Base-by-base conservation (phyloP, 2,113 vertebrate genomes). In the Corythornis cristatus region DNA sequence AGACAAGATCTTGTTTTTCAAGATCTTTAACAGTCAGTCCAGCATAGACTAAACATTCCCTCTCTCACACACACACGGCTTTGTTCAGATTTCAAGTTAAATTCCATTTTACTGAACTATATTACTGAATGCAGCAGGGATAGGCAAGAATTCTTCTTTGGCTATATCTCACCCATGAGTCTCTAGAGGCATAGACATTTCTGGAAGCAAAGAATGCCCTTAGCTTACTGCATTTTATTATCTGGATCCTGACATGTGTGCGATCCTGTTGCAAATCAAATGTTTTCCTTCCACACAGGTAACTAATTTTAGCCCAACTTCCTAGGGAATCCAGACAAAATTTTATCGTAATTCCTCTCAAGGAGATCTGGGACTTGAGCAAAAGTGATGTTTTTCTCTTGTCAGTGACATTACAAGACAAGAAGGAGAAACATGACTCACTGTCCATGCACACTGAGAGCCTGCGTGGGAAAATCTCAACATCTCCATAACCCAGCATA, bases 21-120 rank as follows among this genome's bases (percentile, higher is more conserved):
- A 13, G 2, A 75, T 45, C 61, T 77, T 81, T 90, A 50, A 73
- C 28, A 46, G 62, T 9, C 54, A 90, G 28, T 58, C 28, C 31
- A 66, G 68, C 37, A 74, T 0, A 76, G 54, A 89, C 45, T 82
- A 92, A 93, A 82, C 31, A 76, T 65, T 89, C 22, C 4, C 6
- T 57, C 19, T 10, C 8, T 60, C 28, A 66, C 22, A 82, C 31
- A 51, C 8, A 51, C 4, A n/a, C 42, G 66, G 5, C 23, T 78
- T 83, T 90, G 31, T 56, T 95, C 66, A 66, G 33, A 70, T 73
- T 90, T 83, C 62, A 83, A 89, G 20, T 73, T 73, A 79, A 90
- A 96, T 92, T 93, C 45, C 50, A 61, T 92, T 85, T 86, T 51
- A 54, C 33, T 86, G 65, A 86, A 45, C 5, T 40, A 7, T 40